These are phyloP conservation scores for Malurus leucopterus DNA, from an alignment of 2,797 vertebrate genomes.

Conservation along the genomic window DNA sequence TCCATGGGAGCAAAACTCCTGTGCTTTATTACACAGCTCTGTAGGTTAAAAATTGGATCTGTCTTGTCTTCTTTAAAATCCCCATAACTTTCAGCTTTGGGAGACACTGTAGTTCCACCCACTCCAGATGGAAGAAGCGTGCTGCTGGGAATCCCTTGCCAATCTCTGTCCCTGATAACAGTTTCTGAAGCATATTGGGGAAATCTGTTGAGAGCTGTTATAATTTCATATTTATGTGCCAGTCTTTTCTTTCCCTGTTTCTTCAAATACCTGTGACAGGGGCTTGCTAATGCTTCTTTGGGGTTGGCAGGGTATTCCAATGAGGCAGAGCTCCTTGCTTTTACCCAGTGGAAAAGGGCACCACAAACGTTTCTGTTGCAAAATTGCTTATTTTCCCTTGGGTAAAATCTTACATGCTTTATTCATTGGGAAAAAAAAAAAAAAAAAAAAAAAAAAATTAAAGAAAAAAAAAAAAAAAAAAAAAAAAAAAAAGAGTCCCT, in stretches of 20 bases:
- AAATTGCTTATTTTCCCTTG: constrained; percentile 8
- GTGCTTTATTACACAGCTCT: background rate
- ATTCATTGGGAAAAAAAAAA: background rate
- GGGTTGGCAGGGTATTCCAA: background rate
- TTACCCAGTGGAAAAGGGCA: background rate
- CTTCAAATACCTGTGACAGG: background rate
- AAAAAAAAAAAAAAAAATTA: background rate
- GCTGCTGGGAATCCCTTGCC: constrained; percentile 6
- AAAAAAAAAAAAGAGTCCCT: background rate
- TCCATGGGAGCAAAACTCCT: background rate
- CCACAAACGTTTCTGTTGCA: background rate
- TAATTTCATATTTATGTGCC: background rate
- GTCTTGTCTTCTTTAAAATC: background rate
- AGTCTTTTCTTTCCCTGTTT: background rate
- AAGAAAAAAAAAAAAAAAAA: background rate
- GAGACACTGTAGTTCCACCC: background rate
- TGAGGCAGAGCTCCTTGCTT: background rate
- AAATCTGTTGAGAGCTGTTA: constrained; percentile 28
- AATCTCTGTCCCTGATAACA: background rate
- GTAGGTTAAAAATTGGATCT: background rate
- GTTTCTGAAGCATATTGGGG: constrained; percentile 24
- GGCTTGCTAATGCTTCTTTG: background rate
- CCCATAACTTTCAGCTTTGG: background rate
- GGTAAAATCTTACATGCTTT: constrained; percentile 27
- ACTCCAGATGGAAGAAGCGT: background rate